Conservation (phyloP, 2,888 invertebrate species). For the Luperina testacea region DNA sequence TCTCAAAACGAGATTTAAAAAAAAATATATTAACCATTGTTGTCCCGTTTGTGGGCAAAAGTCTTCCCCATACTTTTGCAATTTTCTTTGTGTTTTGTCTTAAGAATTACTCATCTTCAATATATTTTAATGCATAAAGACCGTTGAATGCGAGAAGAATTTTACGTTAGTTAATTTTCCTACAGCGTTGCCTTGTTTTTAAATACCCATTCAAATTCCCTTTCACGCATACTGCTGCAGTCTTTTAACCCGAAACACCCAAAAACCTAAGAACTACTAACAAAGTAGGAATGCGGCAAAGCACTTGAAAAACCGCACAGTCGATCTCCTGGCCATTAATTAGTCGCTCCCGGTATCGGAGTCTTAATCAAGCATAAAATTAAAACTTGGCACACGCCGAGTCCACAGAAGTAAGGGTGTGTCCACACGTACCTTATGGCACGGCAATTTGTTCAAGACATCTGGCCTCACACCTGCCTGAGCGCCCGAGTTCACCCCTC, state of each 20-base stretch:
- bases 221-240: constrained; percentile 6
- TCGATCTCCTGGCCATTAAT: constrained; percentile 87
- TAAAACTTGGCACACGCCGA: constrained; percentile 90
- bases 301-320: constrained; percentile 72
- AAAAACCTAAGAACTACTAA: constrained; percentile 60
- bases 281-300: constrained; percentile 69
- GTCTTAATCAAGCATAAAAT: constrained; percentile 90
- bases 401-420: constrained; percentile 85
- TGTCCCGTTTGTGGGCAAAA: too few relatives aligned
- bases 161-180: neutral
- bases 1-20: too few relatives aligned
- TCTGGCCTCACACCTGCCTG: constrained; percentile 89
- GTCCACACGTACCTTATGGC: constrained; percentile 88
- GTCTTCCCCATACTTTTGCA: neutral
- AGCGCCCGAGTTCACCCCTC: constrained; percentile 74
- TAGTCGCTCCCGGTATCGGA: constrained; percentile 81
- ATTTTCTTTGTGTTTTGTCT: neutral
- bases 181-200: neutral
- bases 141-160: too few relatives aligned
- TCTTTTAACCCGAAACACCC: constrained; percentile 30
- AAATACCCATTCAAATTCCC: neutral
- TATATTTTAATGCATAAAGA: neutral
- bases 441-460: constrained; percentile 89
- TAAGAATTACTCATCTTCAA: neutral
- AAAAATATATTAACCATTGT: too few relatives aligned